Conservation (phyloP, 2,888 invertebrate genomes). For the Buathra laborator region DNA sequence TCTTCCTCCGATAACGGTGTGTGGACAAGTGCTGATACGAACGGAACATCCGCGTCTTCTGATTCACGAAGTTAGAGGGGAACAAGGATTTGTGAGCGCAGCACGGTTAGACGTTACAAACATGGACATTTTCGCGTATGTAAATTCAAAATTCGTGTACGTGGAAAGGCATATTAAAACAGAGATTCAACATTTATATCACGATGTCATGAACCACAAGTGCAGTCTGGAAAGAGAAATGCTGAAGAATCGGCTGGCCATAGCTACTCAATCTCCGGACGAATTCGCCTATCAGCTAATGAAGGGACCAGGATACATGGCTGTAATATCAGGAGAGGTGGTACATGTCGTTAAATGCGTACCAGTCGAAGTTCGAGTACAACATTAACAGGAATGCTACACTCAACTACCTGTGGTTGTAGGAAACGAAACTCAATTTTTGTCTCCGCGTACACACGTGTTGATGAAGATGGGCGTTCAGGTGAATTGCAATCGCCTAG, state of each 20-base stretch:
- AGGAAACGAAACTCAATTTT: conserved; percentile 9
- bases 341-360: conserved; percentile 73
- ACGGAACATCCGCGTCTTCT: too few species aligned
- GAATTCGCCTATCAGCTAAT: conserved; percentile 12
- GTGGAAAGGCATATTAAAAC: too few species aligned
- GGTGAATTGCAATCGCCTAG: conserved; percentile 65
- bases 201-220: too few species aligned
- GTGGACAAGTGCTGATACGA: too few species aligned
- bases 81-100: too few species aligned
- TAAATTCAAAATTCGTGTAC: too few species aligned
- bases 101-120: too few species aligned
- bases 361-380: conserved; percentile 64
- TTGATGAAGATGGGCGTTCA: conserved; percentile 67
- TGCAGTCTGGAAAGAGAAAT: neutral
- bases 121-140: too few species aligned
- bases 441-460: conserved; percentile 68
- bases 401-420: conserved; percentile 49
- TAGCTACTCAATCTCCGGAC: neutral
- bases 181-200: too few species aligned
- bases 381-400: conserved; percentile 65
- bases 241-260: neutral
- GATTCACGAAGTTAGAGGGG: too few species aligned
- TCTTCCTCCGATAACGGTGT: too few species aligned
- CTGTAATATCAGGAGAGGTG: conserved; percentile 30
- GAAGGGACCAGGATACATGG: conserved; percentile 6